phyloP scores from a whole-genome alignment of 2,797 vertebrate species.

The Argya squamiceps region DNA sequence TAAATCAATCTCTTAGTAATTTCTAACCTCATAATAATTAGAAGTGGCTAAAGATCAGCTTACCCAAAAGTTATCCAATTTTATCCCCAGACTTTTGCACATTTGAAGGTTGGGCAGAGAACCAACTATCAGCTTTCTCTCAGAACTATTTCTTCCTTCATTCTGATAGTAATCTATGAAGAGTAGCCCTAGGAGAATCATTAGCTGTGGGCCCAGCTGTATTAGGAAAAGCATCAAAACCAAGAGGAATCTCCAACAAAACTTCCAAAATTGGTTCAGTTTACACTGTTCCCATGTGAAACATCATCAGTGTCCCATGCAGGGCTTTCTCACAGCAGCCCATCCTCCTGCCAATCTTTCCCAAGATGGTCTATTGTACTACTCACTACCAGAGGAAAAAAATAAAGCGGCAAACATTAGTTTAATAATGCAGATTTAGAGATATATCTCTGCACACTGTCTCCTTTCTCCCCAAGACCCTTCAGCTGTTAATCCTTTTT shows the following conservation, averaged over 20 bases:
- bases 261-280: neutral
- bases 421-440: neutral
- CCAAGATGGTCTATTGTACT: neutral
- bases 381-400: neutral
- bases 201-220: neutral
- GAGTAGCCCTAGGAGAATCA: neutral
- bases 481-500: neutral
- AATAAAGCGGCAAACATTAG: neutral
- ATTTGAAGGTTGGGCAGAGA: neutral
- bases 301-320: neutral
- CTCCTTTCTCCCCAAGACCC: neutral
- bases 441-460: neutral
- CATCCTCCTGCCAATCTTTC: neutral
- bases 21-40: neutral
- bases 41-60: fast-evolving
- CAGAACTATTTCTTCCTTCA: neutral
- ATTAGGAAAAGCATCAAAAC: neutral
- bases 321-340: neutral
- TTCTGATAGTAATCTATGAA: neutral
- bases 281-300: neutral
- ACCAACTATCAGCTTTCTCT: neutral
- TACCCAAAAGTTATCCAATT: neutral
- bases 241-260: neutral
- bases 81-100: neutral
- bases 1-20: neutral